Base-by-base conservation (phyloP, 2,797 vertebrate genomes). In the Petrocephalus schoutedeni region DNA sequence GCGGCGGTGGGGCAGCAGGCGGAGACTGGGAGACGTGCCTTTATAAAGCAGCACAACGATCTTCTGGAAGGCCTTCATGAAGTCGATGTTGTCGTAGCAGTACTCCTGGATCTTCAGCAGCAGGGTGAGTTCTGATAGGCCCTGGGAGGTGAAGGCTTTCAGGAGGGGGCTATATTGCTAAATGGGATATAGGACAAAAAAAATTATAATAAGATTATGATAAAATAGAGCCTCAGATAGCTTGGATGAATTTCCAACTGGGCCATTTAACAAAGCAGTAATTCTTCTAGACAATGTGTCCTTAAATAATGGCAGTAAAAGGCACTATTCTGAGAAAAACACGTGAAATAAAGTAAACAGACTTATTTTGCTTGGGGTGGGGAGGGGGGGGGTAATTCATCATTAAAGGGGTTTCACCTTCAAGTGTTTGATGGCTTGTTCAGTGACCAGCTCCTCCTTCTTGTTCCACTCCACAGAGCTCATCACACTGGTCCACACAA, bases 401-500 rank as follows among this genome's bases (percentile, higher is more conserved):
- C 4, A 16, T 58, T 58, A 84, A 53, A 23, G 82, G n/a, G 16
- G 10, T 4, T 49, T 21, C 19, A 99, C 97, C 98, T 98, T 98
- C 95, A 98, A 96, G 93, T 96, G 98, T 96, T 98, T 98, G 95
- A 98, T 98, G 96, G 97, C 98, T 97, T 98, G 97, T 94, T 98
- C 98, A 86, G 97, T 97, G 93, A 98, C 97, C 88, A 98, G 96
- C 95, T 98, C 97, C 94, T 99, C 97, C 89, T 99, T 98, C 94
- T 98, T 98, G 94, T 99, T 98, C 97, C 97, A 99, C 88, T 98
- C 98, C 91, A 98, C 96, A 0, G 96, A 96, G 94, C 97, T 98
- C 97, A 98, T 99, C 21, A 99, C 96, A 80, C 97, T 97, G 80
- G 95, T 96, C 97, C 98, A 98, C 67, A 98, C 94, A 59, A 98